Conservation (phyloP, 1,140 invertebrate species). For the Eulimnadia texana region DNA sequence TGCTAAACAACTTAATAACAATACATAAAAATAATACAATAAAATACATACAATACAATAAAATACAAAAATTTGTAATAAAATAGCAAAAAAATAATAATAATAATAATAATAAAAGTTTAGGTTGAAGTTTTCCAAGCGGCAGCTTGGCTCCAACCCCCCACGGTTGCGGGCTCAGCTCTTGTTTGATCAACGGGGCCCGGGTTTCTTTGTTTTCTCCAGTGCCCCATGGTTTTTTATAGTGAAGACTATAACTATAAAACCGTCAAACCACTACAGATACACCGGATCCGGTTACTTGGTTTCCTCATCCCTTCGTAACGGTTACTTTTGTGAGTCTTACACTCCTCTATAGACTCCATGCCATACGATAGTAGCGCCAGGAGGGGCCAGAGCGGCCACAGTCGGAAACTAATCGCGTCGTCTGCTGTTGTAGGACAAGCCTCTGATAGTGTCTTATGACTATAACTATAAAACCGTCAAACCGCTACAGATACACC, state of each 20-base stretch:
- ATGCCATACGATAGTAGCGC: too few relatives aligned
- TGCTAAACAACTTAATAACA: too few relatives aligned
- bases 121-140: background rate
- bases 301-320: background rate
- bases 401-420: too few relatives aligned
- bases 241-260: background rate
- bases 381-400: too few relatives aligned
- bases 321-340: too few relatives aligned
- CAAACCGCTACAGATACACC: background rate
- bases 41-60: too few relatives aligned
- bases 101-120: background rate
- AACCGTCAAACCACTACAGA: background rate
- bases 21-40: too few relatives aligned
- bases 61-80: too few relatives aligned
- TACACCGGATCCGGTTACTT: background rate
- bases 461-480: too few relatives aligned
- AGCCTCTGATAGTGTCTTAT: too few relatives aligned
- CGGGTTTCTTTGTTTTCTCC: background rate
- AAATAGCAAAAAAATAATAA: background rate
- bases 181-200: background rate
- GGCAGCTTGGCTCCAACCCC: conserved; percentile 9
- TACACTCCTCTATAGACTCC: too few relatives aligned
- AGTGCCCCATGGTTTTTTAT: background rate
- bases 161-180: conserved; percentile 3
- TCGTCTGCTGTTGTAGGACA: too few relatives aligned